Evolutionary conservation across 1,140 invertebrate species (phyloP), one percentile per base, ranked within the genome.

Genomic region (Musca domestica): DNA sequence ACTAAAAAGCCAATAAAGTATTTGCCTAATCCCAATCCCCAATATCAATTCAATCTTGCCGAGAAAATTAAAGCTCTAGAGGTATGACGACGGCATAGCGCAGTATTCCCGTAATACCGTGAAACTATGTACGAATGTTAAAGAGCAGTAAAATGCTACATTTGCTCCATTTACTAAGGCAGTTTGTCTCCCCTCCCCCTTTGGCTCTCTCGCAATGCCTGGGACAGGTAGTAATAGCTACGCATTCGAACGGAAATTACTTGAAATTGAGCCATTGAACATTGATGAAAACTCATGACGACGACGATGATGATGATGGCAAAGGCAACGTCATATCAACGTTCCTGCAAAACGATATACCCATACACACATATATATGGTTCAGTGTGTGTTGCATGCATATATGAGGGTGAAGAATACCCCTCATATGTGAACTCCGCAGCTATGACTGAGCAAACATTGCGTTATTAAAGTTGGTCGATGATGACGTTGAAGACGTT

Each of bases 221-320:
- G 34, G 10, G 34, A 58, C 34, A 61, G n/a, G 27, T 34, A 22
- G 41, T 48, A 19, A 58, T 19, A n/a, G 22, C 15, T 19, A 19
- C 27, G 70, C 72, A 77, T 73, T 77, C 74, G 70, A 78, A 77
- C 76, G 76, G 76, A 78, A 78, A 78, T 77, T 74, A 72, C 56
- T 61, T 61, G 56, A 61, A 78, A 77, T 78, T 77, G 76, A 77
- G 76, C 76, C 58, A 63, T n/a, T n/a, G n/a, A 41, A 48, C 41
- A 64, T 48, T 64, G 63, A 49, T 48, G 46, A 19, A 64, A 47
- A 64, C 46, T 46, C 61, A 64, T 47, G 20, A 48, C 20, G 51
- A 22, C 10, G 22, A 15, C 22, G 9, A 5, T 23, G 54, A 23
- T 56, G 54, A 25, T 27, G 54, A 14, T 30, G 54, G 54, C 19